A percentile compares a stretch with the other conserved stretches of the same genome.
These are phyloP conservation scores for Stictocephala bisonia DNA, from an alignment of 2,888 invertebrate genomes.

Conservation along the genomic window DNA sequence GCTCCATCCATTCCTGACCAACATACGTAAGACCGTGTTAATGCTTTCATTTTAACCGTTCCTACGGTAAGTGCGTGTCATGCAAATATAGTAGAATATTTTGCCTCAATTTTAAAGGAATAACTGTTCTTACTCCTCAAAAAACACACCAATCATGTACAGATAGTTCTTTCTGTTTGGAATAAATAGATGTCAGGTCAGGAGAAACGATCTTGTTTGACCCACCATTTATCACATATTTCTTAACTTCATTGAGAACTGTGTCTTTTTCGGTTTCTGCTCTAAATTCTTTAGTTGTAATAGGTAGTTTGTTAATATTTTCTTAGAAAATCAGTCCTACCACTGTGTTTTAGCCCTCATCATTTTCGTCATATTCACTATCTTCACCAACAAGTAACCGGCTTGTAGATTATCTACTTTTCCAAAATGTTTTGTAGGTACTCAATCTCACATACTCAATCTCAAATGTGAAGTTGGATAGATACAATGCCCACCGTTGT, in stretches of 20 bases:
- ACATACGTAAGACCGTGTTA: neutral
- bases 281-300: conserved; percentile 13
- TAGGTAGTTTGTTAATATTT: too few species aligned
- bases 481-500: neutral
- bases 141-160: neutral
- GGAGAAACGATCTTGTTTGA: neutral
- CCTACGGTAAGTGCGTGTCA: too few species aligned
- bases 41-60: too few species aligned
- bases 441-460: conserved; percentile 4
- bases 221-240: neutral
- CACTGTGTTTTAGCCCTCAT: neutral
- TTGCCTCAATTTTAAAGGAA: neutral
- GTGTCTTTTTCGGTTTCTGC: neutral
- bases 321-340: neutral
- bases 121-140: conserved; percentile 27
- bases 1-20: neutral
- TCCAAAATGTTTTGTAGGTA: too few species aligned
- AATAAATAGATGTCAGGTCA: neutral
- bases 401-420: too few species aligned
- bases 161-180: neutral
- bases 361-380: neutral
- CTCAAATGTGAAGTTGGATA: neutral
- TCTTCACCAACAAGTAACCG: neutral
- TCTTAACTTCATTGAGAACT: neutral
- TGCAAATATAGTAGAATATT: neutral